Evolutionary conservation across 1,140 invertebrate genomes (phyloP).

Genomic region (Microplitis demolitor): DNA sequence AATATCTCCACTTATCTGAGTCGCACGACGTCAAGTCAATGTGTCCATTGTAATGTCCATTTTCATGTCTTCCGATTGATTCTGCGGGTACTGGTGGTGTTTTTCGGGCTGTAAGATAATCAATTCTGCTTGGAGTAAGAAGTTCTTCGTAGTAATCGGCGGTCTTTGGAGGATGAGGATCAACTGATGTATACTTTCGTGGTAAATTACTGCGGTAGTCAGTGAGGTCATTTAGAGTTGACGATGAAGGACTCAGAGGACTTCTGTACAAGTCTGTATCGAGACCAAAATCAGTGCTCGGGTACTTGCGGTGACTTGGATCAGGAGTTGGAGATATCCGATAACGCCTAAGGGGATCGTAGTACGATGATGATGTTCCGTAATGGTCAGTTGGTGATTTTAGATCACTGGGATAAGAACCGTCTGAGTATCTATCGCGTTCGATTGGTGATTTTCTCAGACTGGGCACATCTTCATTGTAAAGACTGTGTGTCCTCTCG

Average conservation of each 20-base stretch:
- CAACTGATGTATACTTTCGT: slow-evolving; percentile 45
- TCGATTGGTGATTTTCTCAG: slow-evolving; percentile 47
- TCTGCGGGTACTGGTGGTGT: slow-evolving; percentile 31
- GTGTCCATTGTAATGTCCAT: slow-evolving; percentile 44
- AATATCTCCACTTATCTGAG: slow-evolving; percentile 36
- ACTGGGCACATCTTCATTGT: slow-evolving; percentile 38
- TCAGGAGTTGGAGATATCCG: slow-evolving; percentile 41
- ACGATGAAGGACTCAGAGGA: slow-evolving; percentile 14
- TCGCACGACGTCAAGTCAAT: slow-evolving; percentile 25
- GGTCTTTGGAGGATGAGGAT: slow-evolving; percentile 41
- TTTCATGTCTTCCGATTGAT: slow-evolving; percentile 41
- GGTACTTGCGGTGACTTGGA: slow-evolving; percentile 44
- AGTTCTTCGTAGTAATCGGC: slow-evolving; percentile 56
- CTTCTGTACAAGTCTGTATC: slow-evolving; percentile 40
- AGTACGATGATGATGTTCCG: slow-evolving; percentile 36
- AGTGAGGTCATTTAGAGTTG: slow-evolving; percentile 14
- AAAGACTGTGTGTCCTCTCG: slow-evolving; percentile 45
- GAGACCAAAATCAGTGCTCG: slow-evolving; percentile 39
- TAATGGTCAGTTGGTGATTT: slow-evolving; percentile 41
- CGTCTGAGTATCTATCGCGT: slow-evolving; percentile 44
- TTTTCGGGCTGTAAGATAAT: slow-evolving; percentile 39
- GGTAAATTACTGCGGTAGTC: slow-evolving; percentile 35
- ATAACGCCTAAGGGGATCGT: slow-evolving; percentile 50
- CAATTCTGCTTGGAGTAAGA: slow-evolving; percentile 45
- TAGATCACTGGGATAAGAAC: slow-evolving; percentile 28